A percentile compares a stretch with the other conserved stretches of the same genome.
phyloP scores from a whole-genome alignment of 2,888 invertebrate genomes.

The Drosophila neoperkinsi region DNA sequence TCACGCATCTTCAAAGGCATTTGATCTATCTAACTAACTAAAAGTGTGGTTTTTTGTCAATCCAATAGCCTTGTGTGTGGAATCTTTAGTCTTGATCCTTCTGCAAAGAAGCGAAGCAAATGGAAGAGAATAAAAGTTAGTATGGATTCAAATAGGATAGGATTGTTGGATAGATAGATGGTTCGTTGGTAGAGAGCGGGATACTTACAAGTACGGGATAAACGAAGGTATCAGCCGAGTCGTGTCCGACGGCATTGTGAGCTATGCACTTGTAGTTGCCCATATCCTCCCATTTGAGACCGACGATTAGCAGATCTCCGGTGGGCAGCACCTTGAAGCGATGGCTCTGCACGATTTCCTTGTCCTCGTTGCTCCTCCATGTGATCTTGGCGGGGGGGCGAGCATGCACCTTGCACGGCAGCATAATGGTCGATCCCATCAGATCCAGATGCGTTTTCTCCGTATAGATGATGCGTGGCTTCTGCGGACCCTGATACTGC shows the following conservation, averaged over 20 bases:
- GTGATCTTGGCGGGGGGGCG: slow-evolving; percentile 87
- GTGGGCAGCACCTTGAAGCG: slow-evolving; percentile 88
- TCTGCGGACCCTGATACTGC: slow-evolving; percentile 84
- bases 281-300: slow-evolving; percentile 92
- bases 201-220: slow-evolving; percentile 87
- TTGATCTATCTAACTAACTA: slow-evolving; percentile 80
- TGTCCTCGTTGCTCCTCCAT: slow-evolving; percentile 89
- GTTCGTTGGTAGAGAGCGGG: background rate
- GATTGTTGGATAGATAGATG: background rate
- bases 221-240: slow-evolving; percentile 89
- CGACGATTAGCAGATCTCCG: slow-evolving; percentile 91
- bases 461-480: slow-evolving; percentile 86
- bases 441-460: slow-evolving; percentile 87
- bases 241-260: slow-evolving; percentile 88
- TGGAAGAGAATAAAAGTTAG: slow-evolving; percentile 8
- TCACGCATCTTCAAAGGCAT: slow-evolving; percentile 80
- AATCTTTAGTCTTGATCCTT: slow-evolving; percentile 76
- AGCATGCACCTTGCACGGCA: slow-evolving; percentile 90
- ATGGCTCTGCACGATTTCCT: slow-evolving; percentile 86
- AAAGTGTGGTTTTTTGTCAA: slow-evolving; percentile 59
- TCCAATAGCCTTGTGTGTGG: slow-evolving; percentile 71
- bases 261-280: slow-evolving; percentile 92
- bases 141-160: background rate
- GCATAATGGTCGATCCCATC: slow-evolving; percentile 87
- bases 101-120: slow-evolving; percentile 57